A percentile compares a stretch with the other conserved stretches of the same genome.
Evolutionary conservation across 2,113 vertebrate species (phyloP).

Genomic region (Felis chaus): DNA sequence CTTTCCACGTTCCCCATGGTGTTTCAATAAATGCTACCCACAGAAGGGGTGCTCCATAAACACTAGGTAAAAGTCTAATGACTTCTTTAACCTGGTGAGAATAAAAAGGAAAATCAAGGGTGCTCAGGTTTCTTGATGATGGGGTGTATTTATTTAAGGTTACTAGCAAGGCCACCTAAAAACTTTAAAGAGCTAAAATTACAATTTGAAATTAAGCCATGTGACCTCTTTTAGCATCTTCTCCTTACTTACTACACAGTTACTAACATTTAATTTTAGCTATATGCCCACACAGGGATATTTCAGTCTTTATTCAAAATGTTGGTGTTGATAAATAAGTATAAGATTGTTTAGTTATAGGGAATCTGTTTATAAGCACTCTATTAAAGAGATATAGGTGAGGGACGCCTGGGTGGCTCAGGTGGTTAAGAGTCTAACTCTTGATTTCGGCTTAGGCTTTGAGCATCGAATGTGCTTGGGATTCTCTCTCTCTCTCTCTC

Average conservation of each 20-base stretch:
- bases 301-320: constrained; percentile 27
- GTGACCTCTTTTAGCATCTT: not conserved
- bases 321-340: not conserved
- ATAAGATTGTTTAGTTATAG: not conserved
- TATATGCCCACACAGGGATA: not conserved
- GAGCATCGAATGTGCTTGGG: too few relatives aligned
- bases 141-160: not conserved
- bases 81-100: not conserved
- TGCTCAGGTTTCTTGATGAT: not conserved
- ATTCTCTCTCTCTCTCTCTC: too few relatives aligned
- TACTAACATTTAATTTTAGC: not conserved
- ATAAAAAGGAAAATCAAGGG: not conserved
- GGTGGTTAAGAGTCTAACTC: too few relatives aligned
- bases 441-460: too few relatives aligned
- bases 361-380: not conserved
- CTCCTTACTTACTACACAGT: not conserved
- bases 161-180: not conserved
- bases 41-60: not conserved
- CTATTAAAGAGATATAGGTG: not conserved
- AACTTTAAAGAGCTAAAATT: not conserved
- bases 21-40: not conserved
- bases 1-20: not conserved
- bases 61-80: not conserved
- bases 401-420: not conserved
- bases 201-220: not conserved